Evolutionary conservation across 2,113 vertebrate genomes (phyloP).

Genomic region (Mastomys natalensis): DNA sequence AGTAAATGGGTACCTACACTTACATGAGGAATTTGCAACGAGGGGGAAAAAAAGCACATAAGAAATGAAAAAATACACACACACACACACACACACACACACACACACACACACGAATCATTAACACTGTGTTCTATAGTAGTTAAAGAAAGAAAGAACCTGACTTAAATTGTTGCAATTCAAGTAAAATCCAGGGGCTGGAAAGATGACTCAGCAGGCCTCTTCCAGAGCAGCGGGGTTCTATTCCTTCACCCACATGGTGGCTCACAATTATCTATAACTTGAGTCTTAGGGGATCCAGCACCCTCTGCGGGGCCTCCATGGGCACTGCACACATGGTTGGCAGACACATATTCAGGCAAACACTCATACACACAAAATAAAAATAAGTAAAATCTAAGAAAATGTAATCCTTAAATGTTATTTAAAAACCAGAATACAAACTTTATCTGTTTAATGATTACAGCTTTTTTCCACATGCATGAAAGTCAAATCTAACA

Average conservation of each 20-base stretch:
- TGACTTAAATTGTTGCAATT: neutral
- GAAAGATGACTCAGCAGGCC: neutral
- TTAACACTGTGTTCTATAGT: neutral
- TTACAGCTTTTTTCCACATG: constrained; percentile 3
- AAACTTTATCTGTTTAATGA: constrained; percentile 27
- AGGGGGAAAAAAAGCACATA: constrained; percentile 46
- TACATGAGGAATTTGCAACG: neutral
- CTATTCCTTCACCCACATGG: neutral
- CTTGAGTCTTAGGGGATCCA: neutral
- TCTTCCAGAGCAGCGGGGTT: neutral
- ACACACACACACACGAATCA: neutral
- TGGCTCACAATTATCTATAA: neutral
- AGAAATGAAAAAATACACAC: neutral
- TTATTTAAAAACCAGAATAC: constrained; percentile 33
- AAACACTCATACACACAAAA: neutral
- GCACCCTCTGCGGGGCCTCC: neutral
- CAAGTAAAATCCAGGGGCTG: neutral
- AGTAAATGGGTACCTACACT: constrained; percentile 7
- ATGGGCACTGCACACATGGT: neutral
- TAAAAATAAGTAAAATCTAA: neutral
- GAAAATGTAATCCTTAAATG: neutral
- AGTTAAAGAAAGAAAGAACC: neutral
- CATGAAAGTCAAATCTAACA: neutral
- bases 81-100: neutral
- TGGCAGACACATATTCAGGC: neutral